Base-by-base conservation (phyloP, 2,797 vertebrate genomes). In the Enteromius treurensis region DNA sequence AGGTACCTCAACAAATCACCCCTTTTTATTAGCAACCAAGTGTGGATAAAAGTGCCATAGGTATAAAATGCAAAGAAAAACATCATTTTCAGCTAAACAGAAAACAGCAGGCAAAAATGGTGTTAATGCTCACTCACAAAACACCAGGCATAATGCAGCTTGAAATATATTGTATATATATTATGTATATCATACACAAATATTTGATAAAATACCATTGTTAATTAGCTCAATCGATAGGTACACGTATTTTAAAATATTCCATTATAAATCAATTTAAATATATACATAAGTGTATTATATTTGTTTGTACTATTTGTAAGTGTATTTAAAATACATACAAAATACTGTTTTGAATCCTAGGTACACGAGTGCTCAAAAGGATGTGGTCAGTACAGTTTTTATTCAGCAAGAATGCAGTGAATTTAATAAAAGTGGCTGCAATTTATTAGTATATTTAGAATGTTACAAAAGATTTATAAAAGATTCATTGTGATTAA, bases 1-100 rank as follows among this genome's bases (percentile, higher is more conserved):
- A 92, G 23, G 89, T 89, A 51, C 79, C 71, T 58, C 21, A 13
- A 5, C 6, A 55, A 65, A 75, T 62, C 37, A 65, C 68, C 49
- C 19, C 55, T 17, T 34, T 23, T 3, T 47, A 49, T 32, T 65
- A 53, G 7, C 19, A 53, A 79, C 32, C 13, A 5, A 34, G 17
- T 74, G 13, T 55, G 21, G 19, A 55, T 40, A 55, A 55, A 37
- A 55, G 21, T 23, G 13, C 32, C 3, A 55, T 14, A 40, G 34
- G 2, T 53, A 13, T n/a, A 3, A 34, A 53, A 21, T 53, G 29
- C 32, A 32, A 73, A 29, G 45, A 29, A 51, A 60, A 73, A 51
- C 47, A 17, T 47, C 1, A 29, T 26, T 9, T 51, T 51, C 51
- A 73, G 23, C 14, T 17, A 17, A 40, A 55, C 53, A 10, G 9